Percentiles rank a stretch among this genome's conserved stretches.
phyloP scores from a whole-genome alignment of 2,113 vertebrate genomes.

The Notothenia rossii region DNA sequence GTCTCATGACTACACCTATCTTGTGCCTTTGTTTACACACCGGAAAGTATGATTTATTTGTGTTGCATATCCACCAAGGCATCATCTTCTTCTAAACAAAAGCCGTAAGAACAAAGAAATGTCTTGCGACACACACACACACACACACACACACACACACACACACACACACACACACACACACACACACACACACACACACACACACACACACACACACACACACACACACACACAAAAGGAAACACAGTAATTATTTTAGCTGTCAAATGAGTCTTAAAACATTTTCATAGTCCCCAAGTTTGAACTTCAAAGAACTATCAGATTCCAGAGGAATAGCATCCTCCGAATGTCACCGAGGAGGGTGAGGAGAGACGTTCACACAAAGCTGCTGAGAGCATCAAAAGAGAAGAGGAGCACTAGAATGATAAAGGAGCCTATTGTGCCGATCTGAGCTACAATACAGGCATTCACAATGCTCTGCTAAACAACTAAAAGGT shows the following conservation, averaged over 20 bases:
- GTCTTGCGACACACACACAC: no score
- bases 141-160: no score
- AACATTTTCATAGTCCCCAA: conserved; percentile 11
- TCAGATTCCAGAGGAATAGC: conserved; percentile 28
- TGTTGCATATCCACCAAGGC: conserved; percentile 47
- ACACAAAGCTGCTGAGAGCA: conserved; percentile 22
- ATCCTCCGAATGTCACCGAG: conserved; percentile 52
- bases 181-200: no score
- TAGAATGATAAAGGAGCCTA: conserved; percentile 43
- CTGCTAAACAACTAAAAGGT: conserved; percentile 16
- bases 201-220: no score
- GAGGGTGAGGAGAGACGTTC: conserved; percentile 30
- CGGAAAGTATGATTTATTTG: conserved; percentile 46
- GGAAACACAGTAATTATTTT: conserved; percentile 33
- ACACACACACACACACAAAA: neutral
- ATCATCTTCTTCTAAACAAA: conserved; percentile 24
- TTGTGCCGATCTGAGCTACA: conserved; percentile 56
- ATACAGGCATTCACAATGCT: conserved; percentile 11
- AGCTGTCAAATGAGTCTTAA: conserved; percentile 43
- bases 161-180: neutral
- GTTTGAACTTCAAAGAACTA: conserved; percentile 47
- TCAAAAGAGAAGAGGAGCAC: conserved; percentile 23
- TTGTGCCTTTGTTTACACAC: conserved; percentile 51
- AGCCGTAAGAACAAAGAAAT: conserved; percentile 40
- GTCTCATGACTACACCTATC: conserved; percentile 39